phyloP scores from a whole-genome alignment of 2,797 vertebrate species.

The Morus bassanus region DNA sequence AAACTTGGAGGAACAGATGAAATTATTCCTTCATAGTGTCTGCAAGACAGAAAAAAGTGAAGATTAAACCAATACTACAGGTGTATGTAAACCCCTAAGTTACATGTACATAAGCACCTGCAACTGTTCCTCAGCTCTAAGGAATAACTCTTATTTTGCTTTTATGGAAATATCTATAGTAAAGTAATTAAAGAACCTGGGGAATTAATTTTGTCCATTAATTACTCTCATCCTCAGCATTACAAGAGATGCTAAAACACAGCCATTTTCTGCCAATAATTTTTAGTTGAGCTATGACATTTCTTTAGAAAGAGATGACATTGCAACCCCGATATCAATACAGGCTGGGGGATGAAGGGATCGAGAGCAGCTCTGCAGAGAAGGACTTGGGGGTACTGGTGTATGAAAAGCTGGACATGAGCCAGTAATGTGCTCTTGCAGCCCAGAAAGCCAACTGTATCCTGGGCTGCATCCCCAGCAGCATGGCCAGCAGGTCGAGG shows the following conservation, averaged over 20 bases:
- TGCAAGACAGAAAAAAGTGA: not conserved
- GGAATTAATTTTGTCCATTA: not conserved
- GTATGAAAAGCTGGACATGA: too few relatives aligned
- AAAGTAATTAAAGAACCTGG: not conserved
- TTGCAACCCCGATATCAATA: too few relatives aligned
- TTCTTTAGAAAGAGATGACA: not conserved
- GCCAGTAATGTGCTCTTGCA: too few relatives aligned
- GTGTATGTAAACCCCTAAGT: not conserved
- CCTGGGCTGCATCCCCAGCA: too few relatives aligned
- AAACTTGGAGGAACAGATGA: not conserved
- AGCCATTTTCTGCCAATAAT: not conserved
- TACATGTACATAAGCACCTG: not conserved
- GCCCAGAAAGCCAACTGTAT: too few relatives aligned
- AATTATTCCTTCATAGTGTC: not conserved
- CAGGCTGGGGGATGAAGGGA: too few relatives aligned
- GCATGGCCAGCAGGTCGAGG: too few relatives aligned
- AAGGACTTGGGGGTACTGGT: too few relatives aligned
- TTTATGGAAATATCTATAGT: not conserved
- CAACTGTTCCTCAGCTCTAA: not conserved
- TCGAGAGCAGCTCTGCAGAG: too few relatives aligned
- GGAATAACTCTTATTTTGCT: not conserved
- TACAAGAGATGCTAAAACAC: not conserved
- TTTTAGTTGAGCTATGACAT: not conserved
- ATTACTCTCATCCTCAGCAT: not conserved
- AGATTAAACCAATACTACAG: not conserved